Percentiles rank a stretch among this genome's conserved stretches.
phyloP scores from a whole-genome alignment of 2,888 invertebrate species.

The Tenthredo livida region DNA sequence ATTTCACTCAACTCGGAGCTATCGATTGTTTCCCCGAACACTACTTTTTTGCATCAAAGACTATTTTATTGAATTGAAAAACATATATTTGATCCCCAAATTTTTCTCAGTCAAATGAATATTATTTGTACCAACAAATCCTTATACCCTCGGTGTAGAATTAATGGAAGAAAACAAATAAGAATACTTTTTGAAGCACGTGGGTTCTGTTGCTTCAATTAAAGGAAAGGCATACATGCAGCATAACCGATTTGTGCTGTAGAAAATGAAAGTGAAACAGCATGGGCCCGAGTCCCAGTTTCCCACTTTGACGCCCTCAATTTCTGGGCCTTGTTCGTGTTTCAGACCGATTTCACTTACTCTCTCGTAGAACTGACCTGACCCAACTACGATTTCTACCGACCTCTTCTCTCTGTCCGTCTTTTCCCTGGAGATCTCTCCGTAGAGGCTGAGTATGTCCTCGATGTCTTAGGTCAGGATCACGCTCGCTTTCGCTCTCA shows the following conservation, averaged over 20 bases:
- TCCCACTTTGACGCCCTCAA: conserved; percentile 63
- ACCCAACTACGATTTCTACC: conserved; percentile 64
- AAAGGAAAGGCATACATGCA: not conserved
- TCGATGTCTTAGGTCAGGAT: conserved; percentile 63
- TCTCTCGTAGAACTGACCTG: conserved; percentile 59
- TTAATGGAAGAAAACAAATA: not conserved
- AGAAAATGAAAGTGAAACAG: conserved; percentile 55
- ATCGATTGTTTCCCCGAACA: too few relatives aligned
- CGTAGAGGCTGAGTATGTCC: conserved; percentile 56
- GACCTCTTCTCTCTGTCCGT: conserved; percentile 52
- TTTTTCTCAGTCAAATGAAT: too few relatives aligned
- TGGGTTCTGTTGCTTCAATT: not conserved
- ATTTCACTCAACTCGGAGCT: too few relatives aligned
- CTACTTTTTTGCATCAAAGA: too few relatives aligned
- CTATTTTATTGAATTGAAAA: too few relatives aligned
- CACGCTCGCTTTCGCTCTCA: conserved; percentile 61
- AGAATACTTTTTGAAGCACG: not conserved
- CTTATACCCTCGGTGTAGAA: not conserved
- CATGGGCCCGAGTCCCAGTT: conserved; percentile 60
- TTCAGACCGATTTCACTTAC: conserved; percentile 65
- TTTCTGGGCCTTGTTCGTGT: conserved; percentile 58
- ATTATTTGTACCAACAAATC: too few relatives aligned
- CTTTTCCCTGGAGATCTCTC: conserved; percentile 57
- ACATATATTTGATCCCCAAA: too few relatives aligned
- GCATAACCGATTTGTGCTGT: not conserved